Conservation (phyloP, 2,888 invertebrate genomes). For the Drosophila monieri region DNA sequence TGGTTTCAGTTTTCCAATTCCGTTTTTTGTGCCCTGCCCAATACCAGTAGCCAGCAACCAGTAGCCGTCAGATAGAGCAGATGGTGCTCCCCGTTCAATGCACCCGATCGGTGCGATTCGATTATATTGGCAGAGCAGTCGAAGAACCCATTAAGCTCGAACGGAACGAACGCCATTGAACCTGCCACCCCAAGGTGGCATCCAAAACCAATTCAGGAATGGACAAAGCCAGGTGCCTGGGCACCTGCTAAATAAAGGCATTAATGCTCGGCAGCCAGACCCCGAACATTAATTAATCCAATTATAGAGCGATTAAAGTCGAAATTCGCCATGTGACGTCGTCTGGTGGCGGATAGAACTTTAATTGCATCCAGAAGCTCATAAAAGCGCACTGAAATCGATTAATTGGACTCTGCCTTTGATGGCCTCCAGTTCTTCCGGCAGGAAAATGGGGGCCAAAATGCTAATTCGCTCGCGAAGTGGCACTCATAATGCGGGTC, state of each 20-base stretch:
- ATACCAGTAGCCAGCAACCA: constrained; percentile 50
- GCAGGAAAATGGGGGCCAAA: constrained; percentile 2
- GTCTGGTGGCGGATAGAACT: constrained; percentile 17
- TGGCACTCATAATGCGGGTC: constrained; percentile 30
- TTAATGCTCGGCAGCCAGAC: constrained; percentile 6
- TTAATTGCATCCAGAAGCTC: constrained; percentile 27
- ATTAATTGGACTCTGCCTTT: constrained; percentile 13
- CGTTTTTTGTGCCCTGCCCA: constrained; percentile 41
- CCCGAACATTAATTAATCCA: constrained; percentile 40
- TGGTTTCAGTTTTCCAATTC: constrained; percentile 49
- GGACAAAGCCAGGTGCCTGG: neutral
- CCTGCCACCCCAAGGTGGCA: constrained; percentile 32
- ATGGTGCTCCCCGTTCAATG: constrained; percentile 28
- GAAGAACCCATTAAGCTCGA: constrained; percentile 39
- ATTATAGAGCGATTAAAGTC: constrained; percentile 33
- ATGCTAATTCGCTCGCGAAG: constrained; percentile 17
- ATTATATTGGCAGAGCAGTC: constrained; percentile 31
- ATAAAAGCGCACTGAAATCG: constrained; percentile 18
- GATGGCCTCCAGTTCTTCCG: neutral
- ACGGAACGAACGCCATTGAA: constrained; percentile 39
- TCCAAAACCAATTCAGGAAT: neutral
- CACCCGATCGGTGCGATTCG: constrained; percentile 13
- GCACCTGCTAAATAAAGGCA: neutral
- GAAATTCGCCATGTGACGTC: constrained; percentile 27
- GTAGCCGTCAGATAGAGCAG: constrained; percentile 48